Evolutionary conservation across 2,797 vertebrate genomes (phyloP).

Genomic region (Microchirus variegatus): DNA sequence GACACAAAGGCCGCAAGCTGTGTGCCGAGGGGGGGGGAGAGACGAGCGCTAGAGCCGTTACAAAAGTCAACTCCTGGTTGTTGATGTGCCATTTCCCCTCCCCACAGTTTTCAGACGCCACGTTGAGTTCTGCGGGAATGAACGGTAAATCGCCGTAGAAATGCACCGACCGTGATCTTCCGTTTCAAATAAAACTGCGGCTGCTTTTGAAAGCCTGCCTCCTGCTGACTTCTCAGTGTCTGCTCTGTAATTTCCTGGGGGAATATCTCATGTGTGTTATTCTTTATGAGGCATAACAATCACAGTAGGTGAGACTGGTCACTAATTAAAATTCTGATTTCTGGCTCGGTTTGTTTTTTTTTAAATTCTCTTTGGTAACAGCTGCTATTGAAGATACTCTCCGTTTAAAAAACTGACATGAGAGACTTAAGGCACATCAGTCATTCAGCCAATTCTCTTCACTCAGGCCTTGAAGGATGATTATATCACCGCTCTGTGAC

Average conservation of each 20-base stretch:
- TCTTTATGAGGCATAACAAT: too few relatives aligned
- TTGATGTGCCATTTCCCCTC: constrained; percentile 4
- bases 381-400: too few relatives aligned
- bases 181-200: constrained; percentile 6
- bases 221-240: background rate
- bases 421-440: too few relatives aligned
- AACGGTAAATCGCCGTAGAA: background rate
- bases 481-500: too few relatives aligned
- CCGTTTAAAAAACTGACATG: too few relatives aligned
- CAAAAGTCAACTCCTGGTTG: constrained; percentile 2
- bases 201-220: background rate
- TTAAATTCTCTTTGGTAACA: too few relatives aligned
- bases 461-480: too few relatives aligned
- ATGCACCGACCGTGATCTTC: background rate
- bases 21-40: background rate
- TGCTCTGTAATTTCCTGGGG: background rate
- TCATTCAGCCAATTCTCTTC: too few relatives aligned
- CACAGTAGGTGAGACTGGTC: too few relatives aligned
- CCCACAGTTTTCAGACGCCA: constrained; percentile 10
- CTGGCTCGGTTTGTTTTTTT: too few relatives aligned
- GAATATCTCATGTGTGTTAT: background rate
- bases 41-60: background rate
- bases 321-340: too few relatives aligned
- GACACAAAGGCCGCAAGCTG: constrained; percentile 8
- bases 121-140: background rate